Evolutionary conservation across 2,113 vertebrate species (phyloP).

Genomic region (Clarias batrachus): DNA sequence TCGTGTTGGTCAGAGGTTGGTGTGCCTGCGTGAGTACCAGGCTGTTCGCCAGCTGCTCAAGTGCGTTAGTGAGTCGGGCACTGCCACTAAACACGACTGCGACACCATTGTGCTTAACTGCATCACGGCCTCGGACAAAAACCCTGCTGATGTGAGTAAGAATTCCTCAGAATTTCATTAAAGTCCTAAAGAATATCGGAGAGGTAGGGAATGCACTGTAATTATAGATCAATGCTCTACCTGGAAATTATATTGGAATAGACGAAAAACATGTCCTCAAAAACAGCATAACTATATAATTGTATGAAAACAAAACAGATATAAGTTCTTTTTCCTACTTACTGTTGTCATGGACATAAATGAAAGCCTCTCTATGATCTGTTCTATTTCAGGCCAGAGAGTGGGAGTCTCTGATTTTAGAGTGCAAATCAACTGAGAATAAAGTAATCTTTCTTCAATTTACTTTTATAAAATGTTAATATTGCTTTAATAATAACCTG

Average conservation of each 20-base stretch:
- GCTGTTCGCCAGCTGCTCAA: conserved; percentile 90
- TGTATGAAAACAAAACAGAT: no score
- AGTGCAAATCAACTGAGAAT: conserved; percentile 85
- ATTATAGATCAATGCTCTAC: background rate
- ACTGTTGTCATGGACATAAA: background rate
- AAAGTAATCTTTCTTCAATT: conserved; percentile 75
- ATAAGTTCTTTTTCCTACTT: no score
- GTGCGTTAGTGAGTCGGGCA: conserved; percentile 92
- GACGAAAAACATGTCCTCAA: background rate
- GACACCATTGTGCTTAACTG: conserved; percentile 89
- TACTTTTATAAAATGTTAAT: no score
- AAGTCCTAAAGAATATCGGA: background rate
- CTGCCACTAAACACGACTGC: conserved; percentile 85
- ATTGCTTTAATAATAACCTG: background rate
- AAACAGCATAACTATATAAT: background rate
- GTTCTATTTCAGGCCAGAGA: conserved; percentile 77
- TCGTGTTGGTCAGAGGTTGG: conserved; percentile 82
- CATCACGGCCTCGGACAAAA: conserved; percentile 79
- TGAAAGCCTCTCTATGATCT: background rate
- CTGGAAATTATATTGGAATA: background rate
- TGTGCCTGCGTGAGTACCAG: conserved; percentile 79
- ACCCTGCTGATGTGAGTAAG: conserved; percentile 81
- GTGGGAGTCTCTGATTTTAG: conserved; percentile 88
- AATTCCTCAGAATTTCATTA: background rate
- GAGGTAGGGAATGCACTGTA: background rate